Evolutionary conservation across 2,113 vertebrate species (phyloP), one percentile per base, ranked within the genome.

Genomic region (Syngnathus scovelli): DNA sequence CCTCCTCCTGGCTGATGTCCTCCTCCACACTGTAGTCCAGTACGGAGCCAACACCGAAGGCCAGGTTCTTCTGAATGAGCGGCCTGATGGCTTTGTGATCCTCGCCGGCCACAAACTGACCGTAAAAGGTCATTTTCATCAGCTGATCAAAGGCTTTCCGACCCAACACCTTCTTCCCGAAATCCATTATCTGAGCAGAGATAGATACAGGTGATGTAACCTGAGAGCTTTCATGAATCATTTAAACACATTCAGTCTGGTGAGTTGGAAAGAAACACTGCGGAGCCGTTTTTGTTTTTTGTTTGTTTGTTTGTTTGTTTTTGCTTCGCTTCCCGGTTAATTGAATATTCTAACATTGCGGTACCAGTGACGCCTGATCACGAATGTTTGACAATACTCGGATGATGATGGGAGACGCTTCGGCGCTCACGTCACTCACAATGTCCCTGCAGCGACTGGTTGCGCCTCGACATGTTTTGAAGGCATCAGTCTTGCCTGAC

Each of bases 71-170:
- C 76, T 69, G 90, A 61, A 98, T 88, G 68, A 98, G 81, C 0
- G 95, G 93, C 65, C 83, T 88, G 77, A 98, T 96, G 78, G 92
- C 82, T 51, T 91, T 76, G 67, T 94, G 93, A 86, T 98, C 92
- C 80, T 98, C 94, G 0, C 96, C 94, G 0, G 94, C 96, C 74
- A 97, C 95, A 88, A 98, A 97, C 79, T 98, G 95, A 13, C 95
- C 94, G 0, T 97, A 98, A 87, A 98, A 95, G 0, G 95, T 95
- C 91, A 94, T 87, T 89, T 95, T 98, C 95, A 98, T 96, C 13
- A 97, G 70, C 67, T 75, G 83, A 63, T 94, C 77, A 23, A 98
- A 98, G 36, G 88, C 78, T 68, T 66, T 76, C 79, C 89, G 90
- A 0, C 96, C 94, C 46, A 98, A 75, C 5, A 97, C 15, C 66